These are phyloP conservation scores for Hemithea aestivaria DNA, from an alignment of 2,888 invertebrate genomes.

Conservation along the genomic window DNA sequence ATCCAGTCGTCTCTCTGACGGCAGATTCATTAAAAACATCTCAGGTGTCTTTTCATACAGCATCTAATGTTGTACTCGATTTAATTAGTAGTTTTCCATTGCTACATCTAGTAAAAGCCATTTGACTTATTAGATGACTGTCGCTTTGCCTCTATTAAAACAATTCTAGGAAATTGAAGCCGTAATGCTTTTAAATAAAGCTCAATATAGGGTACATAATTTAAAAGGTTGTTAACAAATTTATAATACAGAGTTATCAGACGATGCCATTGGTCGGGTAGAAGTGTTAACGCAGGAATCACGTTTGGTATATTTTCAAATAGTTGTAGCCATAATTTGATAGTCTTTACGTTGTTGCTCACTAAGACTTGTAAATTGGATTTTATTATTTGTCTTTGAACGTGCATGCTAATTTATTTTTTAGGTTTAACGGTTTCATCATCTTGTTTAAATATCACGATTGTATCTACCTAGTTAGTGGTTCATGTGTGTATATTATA, in stretches of 20 bases:
- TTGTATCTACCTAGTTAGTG: slow-evolving; percentile 39
- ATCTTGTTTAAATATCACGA: slow-evolving; percentile 65
- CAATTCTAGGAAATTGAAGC: slow-evolving; percentile 38
- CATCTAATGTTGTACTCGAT: slow-evolving; percentile 50
- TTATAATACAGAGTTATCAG: slow-evolving; percentile 58
- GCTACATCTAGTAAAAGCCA: slow-evolving; percentile 68
- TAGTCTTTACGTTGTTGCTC: slow-evolving; percentile 62
- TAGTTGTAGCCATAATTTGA: slow-evolving; percentile 67
- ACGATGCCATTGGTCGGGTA: slow-evolving; percentile 53
- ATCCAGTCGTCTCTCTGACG: slow-evolving; percentile 57
- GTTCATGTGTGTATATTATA: slow-evolving; percentile 37
- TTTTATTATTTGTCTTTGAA: slow-evolving; percentile 71
- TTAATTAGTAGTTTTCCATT: slow-evolving; percentile 75
- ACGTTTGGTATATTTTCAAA: slow-evolving; percentile 72
- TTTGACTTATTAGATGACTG: slow-evolving; percentile 57
- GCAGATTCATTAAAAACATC: slow-evolving; percentile 69
- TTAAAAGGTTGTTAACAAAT: slow-evolving; percentile 33
- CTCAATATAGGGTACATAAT: slow-evolving; percentile 19
- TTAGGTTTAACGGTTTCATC: slow-evolving; percentile 73
- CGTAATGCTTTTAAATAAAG: slow-evolving; percentile 42
- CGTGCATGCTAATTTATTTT: slow-evolving; percentile 65
- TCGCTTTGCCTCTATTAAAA: slow-evolving; percentile 34
- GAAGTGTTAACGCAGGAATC: slow-evolving; percentile 65
- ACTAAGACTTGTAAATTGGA: slow-evolving; percentile 66
- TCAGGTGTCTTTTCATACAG: slow-evolving; percentile 58